These are phyloP conservation scores for Strix uralensis DNA, from an alignment of 2,113 vertebrate species.

Conservation along the genomic window DNA sequence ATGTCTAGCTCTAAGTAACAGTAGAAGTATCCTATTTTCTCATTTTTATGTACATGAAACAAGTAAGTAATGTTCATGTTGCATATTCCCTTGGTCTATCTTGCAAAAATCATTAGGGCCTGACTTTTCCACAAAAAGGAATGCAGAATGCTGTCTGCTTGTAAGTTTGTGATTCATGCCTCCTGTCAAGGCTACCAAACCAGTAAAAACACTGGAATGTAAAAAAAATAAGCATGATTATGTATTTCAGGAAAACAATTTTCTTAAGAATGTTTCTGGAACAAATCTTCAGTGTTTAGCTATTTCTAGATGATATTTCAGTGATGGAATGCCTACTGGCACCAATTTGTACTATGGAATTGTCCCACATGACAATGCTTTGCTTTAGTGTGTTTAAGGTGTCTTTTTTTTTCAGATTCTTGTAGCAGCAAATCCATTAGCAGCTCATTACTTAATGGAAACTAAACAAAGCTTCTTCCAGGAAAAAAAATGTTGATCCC, in stretches of 20 bases:
- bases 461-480: conserved; percentile 53
- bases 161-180: conserved; percentile 57
- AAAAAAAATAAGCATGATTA: conserved; percentile 58
- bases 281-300: conserved; percentile 50
- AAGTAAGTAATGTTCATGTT: background rate
- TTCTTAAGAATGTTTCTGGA: conserved; percentile 70
- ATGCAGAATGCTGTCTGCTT: conserved; percentile 45
- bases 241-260: conserved; percentile 67
- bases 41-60: background rate
- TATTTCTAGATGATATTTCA: conserved; percentile 44
- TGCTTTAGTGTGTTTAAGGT: conserved; percentile 24
- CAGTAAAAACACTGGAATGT: conserved; percentile 63
- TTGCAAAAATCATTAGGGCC: conserved; percentile 2
- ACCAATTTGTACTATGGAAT: background rate
- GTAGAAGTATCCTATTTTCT: background rate
- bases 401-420: conserved; percentile 41
- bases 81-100: background rate
- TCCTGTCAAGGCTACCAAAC: conserved; percentile 56
- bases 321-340: conserved; percentile 56
- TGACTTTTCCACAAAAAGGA: conserved; percentile 37
- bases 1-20: background rate
- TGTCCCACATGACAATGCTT: conserved; percentile 38
- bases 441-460: conserved; percentile 67
- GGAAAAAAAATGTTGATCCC: conserved; percentile 52
- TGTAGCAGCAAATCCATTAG: conserved; percentile 57